Evolutionary conservation across 2,888 invertebrate genomes (phyloP).

Genomic region (Trissoscelio sp.): DNA sequence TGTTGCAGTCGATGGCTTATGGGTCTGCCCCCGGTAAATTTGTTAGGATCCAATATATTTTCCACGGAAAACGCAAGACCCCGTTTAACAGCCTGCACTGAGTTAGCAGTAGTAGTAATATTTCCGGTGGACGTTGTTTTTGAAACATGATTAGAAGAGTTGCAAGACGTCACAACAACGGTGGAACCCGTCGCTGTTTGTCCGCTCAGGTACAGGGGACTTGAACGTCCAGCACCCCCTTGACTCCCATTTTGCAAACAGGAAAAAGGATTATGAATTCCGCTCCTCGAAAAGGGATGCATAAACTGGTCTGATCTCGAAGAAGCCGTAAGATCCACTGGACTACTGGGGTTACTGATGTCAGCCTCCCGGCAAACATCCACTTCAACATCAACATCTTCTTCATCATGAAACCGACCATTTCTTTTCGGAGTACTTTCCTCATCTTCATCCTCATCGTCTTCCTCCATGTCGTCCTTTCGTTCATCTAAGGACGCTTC

Average conservation of each 20-base stretch:
- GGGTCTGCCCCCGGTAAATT: conserved; percentile 89
- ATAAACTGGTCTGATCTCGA: conserved; percentile 78
- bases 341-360: conserved; percentile 82
- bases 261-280: conserved; percentile 76
- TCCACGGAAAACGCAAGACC: conserved; percentile 94
- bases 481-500: conserved; percentile 63
- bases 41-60: conserved; percentile 95
- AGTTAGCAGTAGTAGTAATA: conserved; percentile 79
- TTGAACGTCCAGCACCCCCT: conserved; percentile 49
- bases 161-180: conserved; percentile 75
- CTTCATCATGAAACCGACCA: conserved; percentile 77
- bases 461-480: conserved; percentile 68
- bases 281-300: conserved; percentile 76
- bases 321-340: conserved; percentile 83
- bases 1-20: conserved; percentile 75
- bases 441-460: conserved; percentile 77
- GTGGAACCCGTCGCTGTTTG: conserved; percentile 76
- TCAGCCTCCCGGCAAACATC: conserved; percentile 79
- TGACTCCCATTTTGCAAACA: conserved; percentile 75
- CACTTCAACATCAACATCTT: conserved; percentile 79
- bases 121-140: conserved; percentile 74
- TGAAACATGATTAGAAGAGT: conserved; percentile 71
- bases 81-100: conserved; percentile 86
- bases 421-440: conserved; percentile 72
- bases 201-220: conserved; percentile 72